Base-by-base conservation (phyloP, 2,113 vertebrate species). In the Oryzias celebensis region DNA sequence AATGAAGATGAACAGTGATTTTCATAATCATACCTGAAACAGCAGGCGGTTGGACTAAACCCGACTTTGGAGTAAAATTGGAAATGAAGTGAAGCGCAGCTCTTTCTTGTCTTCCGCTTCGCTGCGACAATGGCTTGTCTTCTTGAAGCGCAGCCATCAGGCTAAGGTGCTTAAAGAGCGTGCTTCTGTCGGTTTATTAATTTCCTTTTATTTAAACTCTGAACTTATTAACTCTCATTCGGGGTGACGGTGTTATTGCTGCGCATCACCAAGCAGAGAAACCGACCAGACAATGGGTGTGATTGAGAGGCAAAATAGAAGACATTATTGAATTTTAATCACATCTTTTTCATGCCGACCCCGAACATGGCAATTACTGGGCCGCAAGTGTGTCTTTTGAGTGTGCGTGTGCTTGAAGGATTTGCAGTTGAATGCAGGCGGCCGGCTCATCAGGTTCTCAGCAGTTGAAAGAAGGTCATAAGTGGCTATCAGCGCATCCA, bases 241-340 rank as follows among this genome's bases (percentile, higher is more conserved):
- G 71, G 63, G 63, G 48, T 20, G 55, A 77, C 43, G 4, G 71
- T 82, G 79, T 82, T 84, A 81, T 81, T 78, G 72, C 79, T 80
- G 58, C 65, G 84, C 69, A 58, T 76, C 80, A 78, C 63, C 57
- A 65, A 81, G 83, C 82, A 77, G 65, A 77, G 69, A 82, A 82
- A 78, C 87, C 66, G 67, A 65, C 53, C 71, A 87, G 85, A 93
- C 91, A 93, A 92, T 91, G 83, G 87, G 68, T 76, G 85, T 92
- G 91, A 92, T 92, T 92, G 90, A 91, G 81, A 85, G 68, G 75
- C 64, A 69, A 77, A 85, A 85, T 74, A 71, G 73, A 87, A 79
- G 77, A 83, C 84, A 89, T 89, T 89, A 90, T 86, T 87, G 81
- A 85, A 77, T 82, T 90, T 87, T 91, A 90, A 90, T 91, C 88